Evolutionary conservation across 2,113 vertebrate genomes (phyloP).

Genomic region (Benitochromis conjunctus): DNA sequence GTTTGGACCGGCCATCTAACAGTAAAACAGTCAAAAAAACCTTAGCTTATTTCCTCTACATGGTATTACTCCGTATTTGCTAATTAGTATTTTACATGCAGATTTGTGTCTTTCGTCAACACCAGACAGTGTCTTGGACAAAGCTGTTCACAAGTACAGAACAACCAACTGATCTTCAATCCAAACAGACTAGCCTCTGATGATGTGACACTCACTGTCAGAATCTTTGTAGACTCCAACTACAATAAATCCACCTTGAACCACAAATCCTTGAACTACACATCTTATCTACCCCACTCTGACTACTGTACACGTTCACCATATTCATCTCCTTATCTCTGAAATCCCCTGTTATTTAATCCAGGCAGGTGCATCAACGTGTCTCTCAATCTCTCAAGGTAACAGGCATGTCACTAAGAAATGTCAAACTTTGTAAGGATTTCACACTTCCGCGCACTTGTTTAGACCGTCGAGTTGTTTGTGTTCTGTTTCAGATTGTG

Average conservation of each 20-base stretch:
- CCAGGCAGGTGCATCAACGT: not conserved
- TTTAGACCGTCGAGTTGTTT: not conserved
- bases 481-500: not conserved
- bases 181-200: slow-evolving; percentile 8
- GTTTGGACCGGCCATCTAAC: not conserved
- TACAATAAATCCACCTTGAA: slow-evolving; percentile 35
- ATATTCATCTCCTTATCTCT: slow-evolving; percentile 8
- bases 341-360: slow-evolving; percentile 25
- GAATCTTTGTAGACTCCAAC: not conserved
- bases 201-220: slow-evolving; percentile 16
- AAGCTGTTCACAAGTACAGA: slow-evolving; percentile 19
- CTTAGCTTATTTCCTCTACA: not conserved
- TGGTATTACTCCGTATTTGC: not conserved
- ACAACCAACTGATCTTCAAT: slow-evolving; percentile 35
- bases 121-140: slow-evolving; percentile 3
- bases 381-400: not conserved
- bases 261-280: slow-evolving; percentile 8
- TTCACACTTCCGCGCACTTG: not conserved
- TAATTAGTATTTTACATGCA: slow-evolving; percentile 2
- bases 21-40: not conserved
- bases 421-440: not conserved
- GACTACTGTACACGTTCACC: not conserved
- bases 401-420: not conserved
- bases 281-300: slow-evolving; percentile 1
- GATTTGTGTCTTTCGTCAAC: not conserved